Evolutionary conservation across 2,888 invertebrate genomes (phyloP), one percentile per base, ranked within the genome.

Genomic region (Lissocephala sabroskyi): DNA sequence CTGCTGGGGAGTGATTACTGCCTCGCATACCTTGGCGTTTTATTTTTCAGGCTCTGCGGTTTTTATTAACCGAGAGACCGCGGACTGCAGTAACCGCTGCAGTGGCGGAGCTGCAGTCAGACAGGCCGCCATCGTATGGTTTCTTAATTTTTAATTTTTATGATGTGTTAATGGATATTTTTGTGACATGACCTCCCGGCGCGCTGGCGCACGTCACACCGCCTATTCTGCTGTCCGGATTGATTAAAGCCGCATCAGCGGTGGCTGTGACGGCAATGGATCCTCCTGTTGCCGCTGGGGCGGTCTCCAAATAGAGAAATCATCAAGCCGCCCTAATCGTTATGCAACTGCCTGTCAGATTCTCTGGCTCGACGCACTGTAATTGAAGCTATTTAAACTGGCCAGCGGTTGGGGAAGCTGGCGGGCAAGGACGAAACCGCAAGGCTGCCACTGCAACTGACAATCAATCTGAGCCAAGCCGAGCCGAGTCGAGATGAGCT

Each of bases 161-260:
- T 73, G 73, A 73, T 73, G 73, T 73, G 73, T 75, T 73, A 73
- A 73, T 73, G 73, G 75, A 73, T 75, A 73, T 73, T 71, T 74
- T 62, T 62, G 71, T 73, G 73, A 73, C 73, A 75, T 71, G 73
- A 74, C 71, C 75, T 75, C 75, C 71, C 59, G 71, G 71, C 57
- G 63, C 49, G 75, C 56, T 36, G 41, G 18, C 43, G 18, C 11
- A 18, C 37, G 29, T 37, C 45, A 45, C 11, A 29, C 14, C 40
- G 40, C 32, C 36, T 29, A 28, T 30, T 18, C n/a, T 3, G 41
- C 19, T 14, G 35, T 30, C 48, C 35, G 19, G 40, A 42, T 40
- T 49, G 41, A 56, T 51, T 41, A 10, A 41, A 32, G 18, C 23
- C 23, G n/a, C 23, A 3, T n/a, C n/a, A n/a, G n/a, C n/a, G n/a